Conservation (phyloP, 2,888 invertebrate genomes). For the Nemurella pictetii region DNA sequence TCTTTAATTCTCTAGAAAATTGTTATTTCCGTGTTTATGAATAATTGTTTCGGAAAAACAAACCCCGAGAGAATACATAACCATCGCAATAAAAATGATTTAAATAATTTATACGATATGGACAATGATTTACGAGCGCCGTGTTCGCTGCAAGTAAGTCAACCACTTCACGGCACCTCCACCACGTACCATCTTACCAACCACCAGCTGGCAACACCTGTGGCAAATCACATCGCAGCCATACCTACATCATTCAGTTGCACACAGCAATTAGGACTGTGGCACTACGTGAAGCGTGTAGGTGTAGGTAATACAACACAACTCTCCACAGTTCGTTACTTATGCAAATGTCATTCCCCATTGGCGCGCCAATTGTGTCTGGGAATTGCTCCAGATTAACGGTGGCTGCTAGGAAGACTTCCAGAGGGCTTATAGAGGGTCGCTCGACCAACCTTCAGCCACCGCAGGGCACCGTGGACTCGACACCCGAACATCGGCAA, state of each 20-base stretch:
- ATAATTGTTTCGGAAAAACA: background rate
- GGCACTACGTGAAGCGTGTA: no score
- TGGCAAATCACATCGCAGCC: no score
- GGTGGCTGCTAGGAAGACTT: background rate
- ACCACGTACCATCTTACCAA: background rate
- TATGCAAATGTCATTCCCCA: constrained; percentile 39
- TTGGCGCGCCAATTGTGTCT: constrained; percentile 38
- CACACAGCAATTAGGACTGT: no score
- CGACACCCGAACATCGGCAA: background rate
- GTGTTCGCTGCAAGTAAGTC: background rate
- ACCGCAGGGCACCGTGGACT: background rate
- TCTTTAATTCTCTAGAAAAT: background rate
- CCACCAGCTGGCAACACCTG: no score
- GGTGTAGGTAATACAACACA: background rate
- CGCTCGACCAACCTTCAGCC: background rate
- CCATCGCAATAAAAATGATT: background rate
- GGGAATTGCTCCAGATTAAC: constrained; percentile 35
- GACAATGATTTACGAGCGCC: background rate
- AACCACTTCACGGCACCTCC: background rate
- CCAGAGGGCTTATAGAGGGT: background rate
- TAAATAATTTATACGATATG: background rate
- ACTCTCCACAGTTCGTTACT: constrained; percentile 32
- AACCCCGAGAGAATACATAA: background rate
- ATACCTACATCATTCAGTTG: no score
- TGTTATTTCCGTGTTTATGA: background rate